phyloP scores from a whole-genome alignment of 2,797 vertebrate genomes.

The Neopelma chrysocephalum region DNA sequence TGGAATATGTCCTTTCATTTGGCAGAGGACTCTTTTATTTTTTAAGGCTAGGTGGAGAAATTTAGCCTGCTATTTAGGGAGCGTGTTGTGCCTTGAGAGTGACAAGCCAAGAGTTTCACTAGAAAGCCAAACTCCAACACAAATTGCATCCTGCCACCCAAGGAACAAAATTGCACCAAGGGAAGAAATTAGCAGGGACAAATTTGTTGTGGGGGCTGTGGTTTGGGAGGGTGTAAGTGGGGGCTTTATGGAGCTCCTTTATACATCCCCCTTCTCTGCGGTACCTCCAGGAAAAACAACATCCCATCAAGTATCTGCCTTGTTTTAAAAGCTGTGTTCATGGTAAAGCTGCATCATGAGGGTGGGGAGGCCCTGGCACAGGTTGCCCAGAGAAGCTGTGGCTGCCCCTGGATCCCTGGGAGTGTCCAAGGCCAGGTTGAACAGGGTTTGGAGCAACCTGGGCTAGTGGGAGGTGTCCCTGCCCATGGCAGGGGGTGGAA shows the following conservation, averaged over 20 bases:
- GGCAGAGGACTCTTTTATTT: constrained; percentile 33
- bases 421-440: not conserved
- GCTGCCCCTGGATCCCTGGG: not conserved
- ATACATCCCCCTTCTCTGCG: not conserved
- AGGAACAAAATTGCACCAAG: not conserved
- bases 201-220: not conserved
- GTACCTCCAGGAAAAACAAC: not conserved
- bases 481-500: not conserved
- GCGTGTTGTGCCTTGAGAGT: constrained; percentile 45
- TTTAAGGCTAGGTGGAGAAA: constrained; percentile 60
- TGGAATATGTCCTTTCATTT: constrained; percentile 66
- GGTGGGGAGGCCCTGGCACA: not conserved
- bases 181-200: not conserved
- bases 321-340: not conserved
- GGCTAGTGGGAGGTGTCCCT: fast-evolving
- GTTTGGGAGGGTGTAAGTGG: fast-evolving
- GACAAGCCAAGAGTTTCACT: constrained; percentile 59
- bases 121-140: constrained; percentile 45
- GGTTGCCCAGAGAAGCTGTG: not conserved
- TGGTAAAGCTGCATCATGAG: fast-evolving
- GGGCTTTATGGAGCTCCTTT: not conserved
- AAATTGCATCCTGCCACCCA: constrained; percentile 51
- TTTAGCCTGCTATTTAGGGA: constrained; percentile 66
- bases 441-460: fast-evolving
- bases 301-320: not conserved